Conservation (phyloP, 1,140 invertebrate genomes). For the Acyrthosiphon pisum region DNA sequence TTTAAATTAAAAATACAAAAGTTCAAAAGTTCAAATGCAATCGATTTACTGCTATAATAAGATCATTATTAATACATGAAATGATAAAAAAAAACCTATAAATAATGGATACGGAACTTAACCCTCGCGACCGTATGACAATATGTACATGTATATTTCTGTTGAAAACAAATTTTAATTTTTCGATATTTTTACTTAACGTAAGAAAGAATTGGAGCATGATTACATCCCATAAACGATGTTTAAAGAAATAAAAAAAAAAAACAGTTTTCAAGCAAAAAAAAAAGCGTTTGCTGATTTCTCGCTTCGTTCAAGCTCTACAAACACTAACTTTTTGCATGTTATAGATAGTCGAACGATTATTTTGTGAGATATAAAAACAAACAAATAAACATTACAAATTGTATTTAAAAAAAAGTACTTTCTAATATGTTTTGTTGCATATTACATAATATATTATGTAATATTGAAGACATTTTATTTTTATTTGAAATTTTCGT, state of each 20-base stretch:
- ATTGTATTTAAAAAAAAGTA: too few relatives aligned
- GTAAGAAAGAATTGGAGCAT: background rate
- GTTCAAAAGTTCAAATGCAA: background rate
- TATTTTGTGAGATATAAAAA: background rate
- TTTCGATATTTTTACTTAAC: background rate
- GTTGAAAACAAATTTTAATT: background rate
- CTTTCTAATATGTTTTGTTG: background rate
- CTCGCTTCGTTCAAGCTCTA: background rate
- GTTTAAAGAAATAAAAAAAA: too few relatives aligned
- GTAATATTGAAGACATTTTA: background rate
- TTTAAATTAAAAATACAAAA: background rate
- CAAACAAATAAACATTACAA: background rate
- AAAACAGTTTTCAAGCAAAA: background rate
- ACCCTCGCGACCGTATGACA: background rate
- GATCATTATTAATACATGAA: background rate
- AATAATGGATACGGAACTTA: background rate
- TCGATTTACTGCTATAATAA: background rate
- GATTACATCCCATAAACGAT: background rate
- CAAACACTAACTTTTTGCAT: background rate
- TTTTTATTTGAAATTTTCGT: background rate
- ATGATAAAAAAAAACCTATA: background rate
- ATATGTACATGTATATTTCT: background rate
- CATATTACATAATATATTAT: background rate
- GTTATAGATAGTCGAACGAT: background rate
- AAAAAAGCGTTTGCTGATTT: background rate